A percentile compares a stretch with the other conserved stretches of the same genome.
These are phyloP conservation scores for Uloborus plumipes DNA, from an alignment of 2,888 invertebrate genomes.

Conservation along the genomic window DNA sequence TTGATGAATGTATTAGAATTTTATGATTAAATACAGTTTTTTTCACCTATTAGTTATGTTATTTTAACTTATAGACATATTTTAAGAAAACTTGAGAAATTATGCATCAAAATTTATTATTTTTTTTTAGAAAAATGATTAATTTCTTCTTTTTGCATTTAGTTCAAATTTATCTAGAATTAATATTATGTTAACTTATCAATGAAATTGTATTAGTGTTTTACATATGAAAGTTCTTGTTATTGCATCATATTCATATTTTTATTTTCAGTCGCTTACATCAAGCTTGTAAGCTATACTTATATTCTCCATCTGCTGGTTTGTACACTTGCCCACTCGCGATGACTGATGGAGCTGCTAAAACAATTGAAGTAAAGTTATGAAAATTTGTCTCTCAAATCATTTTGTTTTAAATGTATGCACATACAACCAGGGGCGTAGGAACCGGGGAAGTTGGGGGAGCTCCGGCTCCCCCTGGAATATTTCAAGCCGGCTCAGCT, in stretches of 20 bases:
- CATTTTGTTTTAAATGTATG: background rate
- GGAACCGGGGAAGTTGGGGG: too few species aligned
- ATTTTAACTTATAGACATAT: too few species aligned
- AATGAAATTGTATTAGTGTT: background rate
- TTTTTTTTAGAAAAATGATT: too few species aligned
- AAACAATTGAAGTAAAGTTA: constrained; percentile 72
- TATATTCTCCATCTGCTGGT: constrained; percentile 74
- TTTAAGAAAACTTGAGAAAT: too few species aligned
- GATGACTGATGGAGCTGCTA: constrained; percentile 77
- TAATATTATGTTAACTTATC: background rate
- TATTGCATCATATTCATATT: background rate
- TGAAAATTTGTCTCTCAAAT: background rate
- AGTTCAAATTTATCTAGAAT: background rate
- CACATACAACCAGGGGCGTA: too few species aligned
- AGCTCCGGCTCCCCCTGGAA: too few species aligned
- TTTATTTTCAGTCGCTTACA: constrained; percentile 71
- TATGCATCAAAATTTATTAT: too few species aligned
- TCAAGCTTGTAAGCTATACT: constrained; percentile 74
- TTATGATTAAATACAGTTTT: too few species aligned
- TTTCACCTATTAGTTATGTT: too few species aligned
- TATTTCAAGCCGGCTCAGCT: too few species aligned
- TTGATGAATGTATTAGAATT: too few species aligned
- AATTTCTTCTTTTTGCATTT: too few species aligned
- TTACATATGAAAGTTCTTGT: background rate
- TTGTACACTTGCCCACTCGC: constrained; percentile 76